A percentile compares a stretch with the other conserved stretches of the same genome.
These are phyloP conservation scores for Pseudorasbora parva DNA, from an alignment of 2,113 vertebrate species.

Conservation along the genomic window DNA sequence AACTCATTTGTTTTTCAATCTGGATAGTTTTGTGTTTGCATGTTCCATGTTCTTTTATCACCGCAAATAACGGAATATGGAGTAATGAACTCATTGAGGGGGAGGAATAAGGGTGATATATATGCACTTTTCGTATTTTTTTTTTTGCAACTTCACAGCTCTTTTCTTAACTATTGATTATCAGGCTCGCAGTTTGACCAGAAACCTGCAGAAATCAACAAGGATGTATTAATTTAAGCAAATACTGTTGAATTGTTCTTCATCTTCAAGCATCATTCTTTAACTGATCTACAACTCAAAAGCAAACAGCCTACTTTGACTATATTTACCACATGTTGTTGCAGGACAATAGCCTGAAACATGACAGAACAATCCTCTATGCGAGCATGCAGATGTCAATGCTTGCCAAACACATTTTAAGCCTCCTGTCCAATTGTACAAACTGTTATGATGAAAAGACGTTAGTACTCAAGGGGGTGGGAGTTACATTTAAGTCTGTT, in stretches of 20 bases:
- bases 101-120: background rate
- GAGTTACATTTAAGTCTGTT: background rate
- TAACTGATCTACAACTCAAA: background rate
- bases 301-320: background rate
- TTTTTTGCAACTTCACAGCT: slow-evolving; percentile 6
- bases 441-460: background rate
- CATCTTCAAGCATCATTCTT: background rate
- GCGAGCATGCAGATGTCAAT: background rate
- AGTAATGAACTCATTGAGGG: background rate
- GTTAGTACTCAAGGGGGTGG: background rate
- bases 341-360: background rate
- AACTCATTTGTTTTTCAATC: slow-evolving; percentile 34
- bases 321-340: background rate
- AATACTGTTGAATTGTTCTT: background rate
- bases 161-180: background rate
- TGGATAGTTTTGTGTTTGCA: slow-evolving; percentile 7
- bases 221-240: background rate
- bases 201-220: background rate
- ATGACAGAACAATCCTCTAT: background rate
- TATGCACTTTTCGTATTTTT: background rate
- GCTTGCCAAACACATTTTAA: background rate
- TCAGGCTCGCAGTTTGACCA: background rate
- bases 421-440: background rate
- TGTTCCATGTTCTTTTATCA: background rate
- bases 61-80: slow-evolving; percentile 3